Base-by-base conservation (phyloP, 2,888 invertebrate species). In the Cephus pygmeus region DNA sequence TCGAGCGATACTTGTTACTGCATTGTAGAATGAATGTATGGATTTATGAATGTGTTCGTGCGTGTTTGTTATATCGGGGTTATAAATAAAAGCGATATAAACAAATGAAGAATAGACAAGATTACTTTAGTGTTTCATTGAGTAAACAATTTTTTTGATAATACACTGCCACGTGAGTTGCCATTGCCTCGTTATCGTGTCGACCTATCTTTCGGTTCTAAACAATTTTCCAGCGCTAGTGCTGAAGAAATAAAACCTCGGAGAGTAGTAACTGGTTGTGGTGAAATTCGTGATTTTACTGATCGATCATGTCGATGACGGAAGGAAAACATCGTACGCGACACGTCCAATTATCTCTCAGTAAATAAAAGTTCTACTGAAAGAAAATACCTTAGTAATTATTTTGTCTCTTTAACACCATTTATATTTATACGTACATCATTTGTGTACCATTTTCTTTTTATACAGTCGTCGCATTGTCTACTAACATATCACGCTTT, bases 381-480 rank as follows among this genome's bases (percentile, higher is more conserved):
- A 89, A 88, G 82, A 86, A 88, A 83, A 89, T 83, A 88, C 88
- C 88, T 89, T 89, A 88, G 88, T 90, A 83, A 89, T 89, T 88
- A 89, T 89, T 89, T 89, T 87, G 89, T 89, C 89, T 88, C 86
- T 85, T 86, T 88, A 87, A 88, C 86, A 85, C 83, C 77, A 80
- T 82, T 82, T 80, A 81, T 33, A 81, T 81, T 33, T 80, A 73
- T 80, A 79, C 78, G 79, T 80, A 80, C 80, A 80, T 36, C 34
- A 56, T 83, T 79, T 84, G 79, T 83, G 77, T 80, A 83, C 83
- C 83, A 83, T 68, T 73, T 69, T 78, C 76, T 36, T 68, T 36
- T 76, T 73, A 77, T 78, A 77, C 74, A 79, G 76, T 73, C 80
- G 77, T 83, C 9, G 56, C 56, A 56, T 56, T 71, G 71, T 71